Evolutionary conservation across 1,140 invertebrate species (phyloP), one percentile per base, ranked within the genome.

Genomic region (Lordiphosa collinella): DNA sequence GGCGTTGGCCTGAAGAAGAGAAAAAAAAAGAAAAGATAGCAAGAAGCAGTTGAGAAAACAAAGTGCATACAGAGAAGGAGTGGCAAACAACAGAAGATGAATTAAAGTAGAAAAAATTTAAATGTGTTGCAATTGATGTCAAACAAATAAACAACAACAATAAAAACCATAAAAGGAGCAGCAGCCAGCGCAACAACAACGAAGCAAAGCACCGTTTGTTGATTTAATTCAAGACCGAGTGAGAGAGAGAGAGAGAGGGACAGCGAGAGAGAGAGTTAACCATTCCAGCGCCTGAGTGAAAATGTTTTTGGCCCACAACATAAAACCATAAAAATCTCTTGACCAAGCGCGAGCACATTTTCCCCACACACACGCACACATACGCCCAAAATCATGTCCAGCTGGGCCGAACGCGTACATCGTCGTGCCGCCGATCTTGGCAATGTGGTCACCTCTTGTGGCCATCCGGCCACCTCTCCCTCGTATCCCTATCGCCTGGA

Each of bases 361-460:
- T 80, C 70, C 61, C 57, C 65, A 50, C 41, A 48, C 47, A 62
- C 54, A 55, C 44, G 46, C 16, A 54, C 37, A 54, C 34, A 36
- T 50, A 62, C 34, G 37, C 62, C 41, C 41, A 35, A 56, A 64
- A 80, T 31, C 65, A 96, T 97, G 95, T 96, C 94, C 89, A 95
- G 93, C 89, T 97, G 95, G 96, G 95, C 95, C 65, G 93, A 95
- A 86, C 93, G 95, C 88, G 96, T 96, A 93, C 95, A 96, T 90
- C 91, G 95, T 86, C 92, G 95, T 89, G 95, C 95, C 70, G 95
- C 95, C 87, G 96, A 94, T 84, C 92, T 96, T 73, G 94, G 95
- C 89, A 96, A 95, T 90, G 95, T 96, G 82, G 95, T 96, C 61
- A 96, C 95, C 57, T 96, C 95, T 59, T 96, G 95, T 90, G 95